Conservation (phyloP, 2,113 vertebrate genomes). For the Aegithalos caudatus region DNA sequence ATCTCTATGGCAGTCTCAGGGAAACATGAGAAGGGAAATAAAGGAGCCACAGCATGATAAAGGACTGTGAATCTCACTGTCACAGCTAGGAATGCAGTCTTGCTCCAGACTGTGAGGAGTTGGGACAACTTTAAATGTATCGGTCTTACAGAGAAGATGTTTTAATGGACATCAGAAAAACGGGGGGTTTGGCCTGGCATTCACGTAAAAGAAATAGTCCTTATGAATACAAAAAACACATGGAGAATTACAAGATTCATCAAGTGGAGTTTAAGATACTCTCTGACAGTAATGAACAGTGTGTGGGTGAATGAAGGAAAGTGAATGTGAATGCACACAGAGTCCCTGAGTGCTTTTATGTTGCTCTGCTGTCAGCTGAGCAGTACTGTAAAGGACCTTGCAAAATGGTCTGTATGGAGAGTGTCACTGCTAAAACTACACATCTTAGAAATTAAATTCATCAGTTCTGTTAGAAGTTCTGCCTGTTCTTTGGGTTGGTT, state of each 20-base stretch:
- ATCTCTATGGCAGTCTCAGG: neutral
- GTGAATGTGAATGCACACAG: neutral
- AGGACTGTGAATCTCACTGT: neutral
- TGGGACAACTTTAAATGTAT: neutral
- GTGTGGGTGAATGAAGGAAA: neutral
- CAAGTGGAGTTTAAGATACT: neutral
- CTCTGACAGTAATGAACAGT: neutral
- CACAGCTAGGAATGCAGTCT: neutral
- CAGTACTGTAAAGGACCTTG: neutral
- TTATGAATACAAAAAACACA: neutral
- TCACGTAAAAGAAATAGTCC: neutral
- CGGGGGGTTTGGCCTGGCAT: rapidly evolving
- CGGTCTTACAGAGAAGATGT: rapidly evolving
- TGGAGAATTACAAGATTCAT: neutral
- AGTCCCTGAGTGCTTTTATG: neutral
- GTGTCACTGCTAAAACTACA: neutral
- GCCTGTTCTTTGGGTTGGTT: neutral
- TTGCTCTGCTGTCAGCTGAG: neutral
- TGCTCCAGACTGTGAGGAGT: neutral
- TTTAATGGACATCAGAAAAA: neutral
- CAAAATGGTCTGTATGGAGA: neutral
- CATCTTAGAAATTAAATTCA: neutral
- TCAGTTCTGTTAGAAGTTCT: neutral
- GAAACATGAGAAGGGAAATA: neutral
- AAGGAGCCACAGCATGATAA: rapidly evolving